Percentiles rank a stretch among this genome's conserved stretches.
Conservation (phyloP, 2,797 vertebrate species). For the Helicolenus hilgendorfi region DNA sequence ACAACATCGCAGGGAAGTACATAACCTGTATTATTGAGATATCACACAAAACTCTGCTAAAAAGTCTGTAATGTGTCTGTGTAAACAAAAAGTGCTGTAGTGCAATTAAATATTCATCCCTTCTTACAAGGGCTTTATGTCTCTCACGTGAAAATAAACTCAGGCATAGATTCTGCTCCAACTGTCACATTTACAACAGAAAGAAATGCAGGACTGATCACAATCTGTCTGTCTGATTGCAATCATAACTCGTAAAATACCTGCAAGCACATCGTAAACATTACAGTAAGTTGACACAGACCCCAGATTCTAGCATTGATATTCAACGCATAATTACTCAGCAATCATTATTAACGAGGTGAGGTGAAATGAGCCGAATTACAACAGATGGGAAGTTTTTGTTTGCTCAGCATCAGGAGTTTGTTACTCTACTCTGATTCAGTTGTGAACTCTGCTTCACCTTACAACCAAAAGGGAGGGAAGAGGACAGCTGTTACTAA, state of each 20-base stretch:
- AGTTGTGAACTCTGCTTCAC: conserved; percentile 45
- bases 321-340: conserved; percentile 15
- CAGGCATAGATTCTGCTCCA: background rate
- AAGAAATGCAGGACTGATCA: background rate
- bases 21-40: background rate
- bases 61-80: background rate
- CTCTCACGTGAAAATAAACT: conserved; percentile 22
- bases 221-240: background rate
- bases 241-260: background rate
- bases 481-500: conserved; percentile 28
- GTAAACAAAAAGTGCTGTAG: background rate
- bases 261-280: background rate
- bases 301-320: background rate
- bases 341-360: conserved; percentile 12
- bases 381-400: background rate
- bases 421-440: conserved; percentile 35
- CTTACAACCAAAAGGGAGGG: background rate
- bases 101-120: conserved; percentile 19
- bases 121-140: background rate
- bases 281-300: background rate
- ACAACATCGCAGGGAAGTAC: background rate
- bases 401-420: conserved; percentile 33
- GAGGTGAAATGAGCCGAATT: background rate
- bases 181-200: background rate
- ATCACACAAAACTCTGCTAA: conserved; percentile 13